phyloP scores from a whole-genome alignment of 1,140 invertebrate species.

The Metaphire vulgaris region DNA sequence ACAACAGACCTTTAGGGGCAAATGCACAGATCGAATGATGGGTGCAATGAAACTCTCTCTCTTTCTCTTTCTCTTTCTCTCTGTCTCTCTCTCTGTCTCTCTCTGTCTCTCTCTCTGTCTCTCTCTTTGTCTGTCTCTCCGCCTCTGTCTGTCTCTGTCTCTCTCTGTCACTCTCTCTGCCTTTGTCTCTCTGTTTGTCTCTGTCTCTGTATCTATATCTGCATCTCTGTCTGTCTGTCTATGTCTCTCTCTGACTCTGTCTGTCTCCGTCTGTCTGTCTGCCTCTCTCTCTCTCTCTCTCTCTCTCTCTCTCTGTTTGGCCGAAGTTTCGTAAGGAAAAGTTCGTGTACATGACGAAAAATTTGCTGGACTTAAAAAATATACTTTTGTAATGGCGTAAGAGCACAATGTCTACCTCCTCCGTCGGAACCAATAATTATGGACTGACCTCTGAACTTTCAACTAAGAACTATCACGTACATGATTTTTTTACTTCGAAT shows the following conservation, averaged over 20 bases:
- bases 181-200: background rate
- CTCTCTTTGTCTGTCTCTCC: background rate
- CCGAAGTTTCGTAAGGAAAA: background rate
- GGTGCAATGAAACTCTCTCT: too few relatives aligned
- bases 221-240: background rate
- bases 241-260: background rate
- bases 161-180: background rate
- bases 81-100: background rate
- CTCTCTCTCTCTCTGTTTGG: background rate
- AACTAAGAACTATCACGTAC: too few relatives aligned
- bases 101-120: background rate
- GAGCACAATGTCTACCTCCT: too few relatives aligned
- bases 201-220: background rate
- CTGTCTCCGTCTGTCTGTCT: background rate
- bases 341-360: too few relatives aligned
- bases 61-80: too few relatives aligned
- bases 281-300: background rate
- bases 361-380: too few relatives aligned
- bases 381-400: too few relatives aligned
- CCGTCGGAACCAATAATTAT: too few relatives aligned
- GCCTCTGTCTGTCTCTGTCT: background rate
- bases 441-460: too few relatives aligned
- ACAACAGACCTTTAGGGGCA: too few relatives aligned
- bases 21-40: too few relatives aligned
- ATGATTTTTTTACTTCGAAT: too few relatives aligned